phyloP scores from a whole-genome alignment of 2,888 invertebrate species.

The Cyclophora albipunctata region DNA sequence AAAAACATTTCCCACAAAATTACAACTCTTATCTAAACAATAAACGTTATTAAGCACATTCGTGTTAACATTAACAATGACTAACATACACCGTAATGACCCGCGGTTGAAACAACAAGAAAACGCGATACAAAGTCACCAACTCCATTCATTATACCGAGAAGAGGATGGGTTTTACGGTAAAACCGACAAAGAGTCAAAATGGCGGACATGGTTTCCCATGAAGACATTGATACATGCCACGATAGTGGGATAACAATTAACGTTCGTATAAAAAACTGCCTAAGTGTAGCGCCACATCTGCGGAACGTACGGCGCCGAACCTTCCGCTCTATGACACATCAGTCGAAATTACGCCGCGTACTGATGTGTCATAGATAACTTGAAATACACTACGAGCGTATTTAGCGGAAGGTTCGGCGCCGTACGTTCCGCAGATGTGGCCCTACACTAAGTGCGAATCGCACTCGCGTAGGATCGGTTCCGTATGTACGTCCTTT shows the following conservation, averaged over 20 bases:
- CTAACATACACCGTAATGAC: constrained; percentile 51
- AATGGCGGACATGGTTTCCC: constrained; percentile 64
- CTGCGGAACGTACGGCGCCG: too few species aligned
- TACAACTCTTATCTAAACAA: constrained; percentile 37
- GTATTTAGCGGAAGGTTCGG: too few species aligned
- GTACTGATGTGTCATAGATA: too few species aligned
- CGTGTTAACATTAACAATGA: constrained; percentile 49
- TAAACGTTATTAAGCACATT: constrained; percentile 45
- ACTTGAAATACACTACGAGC: too few species aligned
- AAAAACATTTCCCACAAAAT: constrained; percentile 25
- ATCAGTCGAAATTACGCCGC: too few species aligned
- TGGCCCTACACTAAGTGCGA: too few species aligned
- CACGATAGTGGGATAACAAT: constrained; percentile 63
- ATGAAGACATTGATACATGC: constrained; percentile 64
- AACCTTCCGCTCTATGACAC: too few species aligned
- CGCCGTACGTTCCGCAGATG: too few species aligned
- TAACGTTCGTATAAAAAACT: constrained; percentile 40
- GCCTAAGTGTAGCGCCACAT: too few species aligned
- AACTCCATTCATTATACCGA: constrained; percentile 62
- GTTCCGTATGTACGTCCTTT: too few species aligned
- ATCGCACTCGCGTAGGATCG: too few species aligned
- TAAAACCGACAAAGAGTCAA: constrained; percentile 48
- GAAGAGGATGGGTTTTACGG: constrained; percentile 32
- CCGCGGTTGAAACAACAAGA: constrained; percentile 41
- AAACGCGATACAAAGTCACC: constrained; percentile 43